Evolutionary conservation across 2,113 vertebrate species (phyloP), one percentile per base, ranked within the genome.

Genomic region (Gambusia holbrooki): DNA sequence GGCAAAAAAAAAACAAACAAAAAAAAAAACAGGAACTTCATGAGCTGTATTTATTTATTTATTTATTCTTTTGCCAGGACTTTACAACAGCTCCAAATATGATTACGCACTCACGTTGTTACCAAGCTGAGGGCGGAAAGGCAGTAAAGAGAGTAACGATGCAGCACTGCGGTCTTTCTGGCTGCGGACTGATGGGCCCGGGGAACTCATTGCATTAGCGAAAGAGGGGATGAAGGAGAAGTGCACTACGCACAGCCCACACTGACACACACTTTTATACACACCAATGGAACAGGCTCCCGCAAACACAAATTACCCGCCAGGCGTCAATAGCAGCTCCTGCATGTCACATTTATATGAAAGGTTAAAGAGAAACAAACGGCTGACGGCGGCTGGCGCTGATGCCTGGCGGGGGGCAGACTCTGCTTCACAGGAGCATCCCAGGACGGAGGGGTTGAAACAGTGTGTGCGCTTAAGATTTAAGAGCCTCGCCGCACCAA

Each of bases 361-460:
- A 83, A 84, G 80, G 84, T 89, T 87, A 87, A 90, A 84, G 79
- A 77, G 84, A 86, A 85, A 88, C 82, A 86, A 89, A 83, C 75
- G 81, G 79, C 45, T 81, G 81, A 83, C 74, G 79, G 81, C 73
- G 67, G 66, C 62, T 5, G 4, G 28, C 0, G 14, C 72, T 70
- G 75, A n/a, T 51, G 73, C 72, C 81, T 67, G 72, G 66, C 71
- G 35, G 51, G 65, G 73, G 69, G 69, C 67, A 64, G 69, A 33
- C 66, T 69, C 33, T 48, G 35, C 77, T 74, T 54, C 33, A 45
- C 33, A 4, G 8, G 37, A 51, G 30, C 66, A 65, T 82, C 76
- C 62, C 65, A 37, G 76, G 79, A 82, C 42, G 69, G 76, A 70
- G 35, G 64, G 15, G 22, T 19, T 27, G 1, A 19, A 27, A 1